These are phyloP conservation scores for Poecilia gillii DNA, from an alignment of 2,797 vertebrate genomes.

Conservation along the genomic window DNA sequence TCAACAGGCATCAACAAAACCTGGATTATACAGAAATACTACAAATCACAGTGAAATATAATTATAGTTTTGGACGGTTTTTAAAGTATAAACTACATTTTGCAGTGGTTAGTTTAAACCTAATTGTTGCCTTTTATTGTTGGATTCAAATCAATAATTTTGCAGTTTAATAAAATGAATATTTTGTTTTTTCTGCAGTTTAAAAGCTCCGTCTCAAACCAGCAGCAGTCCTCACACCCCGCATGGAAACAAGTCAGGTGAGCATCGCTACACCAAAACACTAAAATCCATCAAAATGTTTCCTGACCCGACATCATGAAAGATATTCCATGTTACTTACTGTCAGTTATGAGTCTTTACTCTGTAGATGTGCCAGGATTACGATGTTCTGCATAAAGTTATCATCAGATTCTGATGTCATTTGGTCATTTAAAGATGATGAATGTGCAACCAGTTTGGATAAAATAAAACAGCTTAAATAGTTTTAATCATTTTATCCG, in stretches of 20 bases:
- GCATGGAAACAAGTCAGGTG: constrained; percentile 60
- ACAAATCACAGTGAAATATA: not conserved
- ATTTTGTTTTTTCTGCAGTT: constrained; percentile 41
- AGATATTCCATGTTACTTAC: no score
- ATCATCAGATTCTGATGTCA: not conserved
- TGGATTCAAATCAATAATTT: not conserved
- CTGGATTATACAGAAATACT: not conserved
- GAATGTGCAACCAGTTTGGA: not conserved
- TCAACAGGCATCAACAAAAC: not conserved
- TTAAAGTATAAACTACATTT: not conserved
- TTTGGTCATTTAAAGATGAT: not conserved
- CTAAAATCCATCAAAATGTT: not conserved
- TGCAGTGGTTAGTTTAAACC: no score
- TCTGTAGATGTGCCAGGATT: not conserved
- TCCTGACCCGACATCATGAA: not conserved
- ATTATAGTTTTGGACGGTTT: not conserved
- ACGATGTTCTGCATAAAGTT: not conserved
- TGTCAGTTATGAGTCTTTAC: not conserved
- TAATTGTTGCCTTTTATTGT: not conserved
- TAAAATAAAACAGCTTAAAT: not conserved
- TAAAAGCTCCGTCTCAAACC: constrained; percentile 56
- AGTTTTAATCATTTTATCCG: no score
- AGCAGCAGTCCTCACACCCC: constrained; percentile 31
- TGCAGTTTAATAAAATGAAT: constrained; percentile 3
- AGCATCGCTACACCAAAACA: not conserved